Percentiles rank a stretch among this genome's conserved stretches.
Evolutionary conservation across 2,797 vertebrate species (phyloP).

Genomic region (Leptatherina wallacei): DNA sequence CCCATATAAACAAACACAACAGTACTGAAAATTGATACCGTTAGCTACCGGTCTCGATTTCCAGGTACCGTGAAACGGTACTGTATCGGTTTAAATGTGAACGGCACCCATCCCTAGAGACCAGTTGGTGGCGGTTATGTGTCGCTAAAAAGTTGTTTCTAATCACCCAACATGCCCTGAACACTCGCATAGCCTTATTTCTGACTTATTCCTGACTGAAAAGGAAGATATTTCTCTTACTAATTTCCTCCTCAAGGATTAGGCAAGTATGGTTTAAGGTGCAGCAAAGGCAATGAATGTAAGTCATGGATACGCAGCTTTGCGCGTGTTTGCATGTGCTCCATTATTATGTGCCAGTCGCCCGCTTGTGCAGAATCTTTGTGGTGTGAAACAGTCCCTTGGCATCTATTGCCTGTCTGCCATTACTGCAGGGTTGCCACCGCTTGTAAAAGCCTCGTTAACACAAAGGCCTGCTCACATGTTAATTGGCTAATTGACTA

Average conservation of each 20-base stretch:
- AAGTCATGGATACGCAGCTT: slow-evolving; percentile 1
- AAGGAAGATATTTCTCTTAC: neutral
- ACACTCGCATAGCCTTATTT: too few relatives aligned
- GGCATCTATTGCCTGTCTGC: slow-evolving; percentile 77
- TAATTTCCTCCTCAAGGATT: neutral
- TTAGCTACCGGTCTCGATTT: too few relatives aligned
- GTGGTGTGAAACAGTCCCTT: slow-evolving; percentile 77
- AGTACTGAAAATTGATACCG: too few relatives aligned
- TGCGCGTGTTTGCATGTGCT: slow-evolving; percentile 21
- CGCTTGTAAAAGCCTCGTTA: slow-evolving; percentile 89
- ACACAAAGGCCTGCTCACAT: slow-evolving; percentile 89
- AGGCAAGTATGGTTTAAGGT: neutral
- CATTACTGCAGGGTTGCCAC: slow-evolving; percentile 85
- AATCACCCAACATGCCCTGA: too few relatives aligned
- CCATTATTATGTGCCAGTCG: slow-evolving; percentile 28
- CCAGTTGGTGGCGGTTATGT: too few relatives aligned
- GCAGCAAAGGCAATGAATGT: neutral
- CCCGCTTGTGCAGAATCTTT: slow-evolving; percentile 39
- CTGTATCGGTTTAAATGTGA: too few relatives aligned
- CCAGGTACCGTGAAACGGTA: too few relatives aligned
- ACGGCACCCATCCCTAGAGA: too few relatives aligned
- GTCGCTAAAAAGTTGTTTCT: too few relatives aligned
- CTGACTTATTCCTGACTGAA: neutral
- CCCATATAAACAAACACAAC: too few relatives aligned
- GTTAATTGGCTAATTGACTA: slow-evolving; percentile 91